Evolutionary conservation across 2,888 invertebrate genomes (phyloP).

Genomic region (Pyrgus malvae): DNA sequence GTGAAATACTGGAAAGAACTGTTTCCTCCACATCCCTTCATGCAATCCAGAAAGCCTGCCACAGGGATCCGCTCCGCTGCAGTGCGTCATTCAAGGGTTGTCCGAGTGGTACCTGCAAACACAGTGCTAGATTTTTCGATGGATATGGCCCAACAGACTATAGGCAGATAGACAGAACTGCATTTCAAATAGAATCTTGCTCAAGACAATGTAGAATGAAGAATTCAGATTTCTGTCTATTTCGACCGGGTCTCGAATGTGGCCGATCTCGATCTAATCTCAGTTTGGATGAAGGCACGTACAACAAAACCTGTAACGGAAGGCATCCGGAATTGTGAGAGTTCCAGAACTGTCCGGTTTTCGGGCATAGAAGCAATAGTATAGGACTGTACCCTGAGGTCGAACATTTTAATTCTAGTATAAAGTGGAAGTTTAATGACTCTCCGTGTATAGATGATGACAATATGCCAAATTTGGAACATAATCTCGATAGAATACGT

Average conservation of each 20-base stretch:
- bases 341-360: constrained; percentile 75
- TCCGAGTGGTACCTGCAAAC: constrained; percentile 64
- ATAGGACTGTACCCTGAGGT: constrained; percentile 73
- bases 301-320: constrained; percentile 73
- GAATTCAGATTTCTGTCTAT: constrained; percentile 73
- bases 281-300: constrained; percentile 74
- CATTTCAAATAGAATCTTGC: constrained; percentile 76
- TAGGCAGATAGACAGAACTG: constrained; percentile 68
- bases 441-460: constrained; percentile 61
- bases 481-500: constrained; percentile 75
- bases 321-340: constrained; percentile 80
- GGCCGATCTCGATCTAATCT: constrained; percentile 75
- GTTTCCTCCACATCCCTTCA: constrained; percentile 89
- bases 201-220: constrained; percentile 73
- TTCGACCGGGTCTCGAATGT: constrained; percentile 70
- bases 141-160: constrained; percentile 68
- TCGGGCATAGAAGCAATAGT: constrained; percentile 80
- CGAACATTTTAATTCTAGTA: constrained; percentile 75
- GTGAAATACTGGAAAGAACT: constrained; percentile 89
- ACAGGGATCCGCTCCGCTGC: constrained; percentile 66
- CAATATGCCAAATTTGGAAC: constrained; percentile 67
- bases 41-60: constrained; percentile 83
- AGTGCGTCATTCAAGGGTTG: constrained; percentile 76
- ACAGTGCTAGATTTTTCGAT: constrained; percentile 71
- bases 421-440: constrained; percentile 77